Evolutionary conservation across 2,888 invertebrate genomes (phyloP), one percentile per base, ranked within the genome.

Genomic region (Tortricodes alternella): DNA sequence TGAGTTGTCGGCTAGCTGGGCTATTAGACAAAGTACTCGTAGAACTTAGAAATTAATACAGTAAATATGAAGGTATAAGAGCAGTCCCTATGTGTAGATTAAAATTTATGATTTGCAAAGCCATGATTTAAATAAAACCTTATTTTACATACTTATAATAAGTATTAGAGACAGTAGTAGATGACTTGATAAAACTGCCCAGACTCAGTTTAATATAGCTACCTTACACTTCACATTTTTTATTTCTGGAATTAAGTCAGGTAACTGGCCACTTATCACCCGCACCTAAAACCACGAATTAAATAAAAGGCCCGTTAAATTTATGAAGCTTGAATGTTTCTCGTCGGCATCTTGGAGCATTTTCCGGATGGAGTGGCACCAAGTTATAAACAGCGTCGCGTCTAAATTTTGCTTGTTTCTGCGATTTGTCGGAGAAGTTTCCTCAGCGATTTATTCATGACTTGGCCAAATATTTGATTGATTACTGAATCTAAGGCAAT

Each of bases 401-500:
- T 37, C 52, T 49, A 46, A 56, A 50, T 51, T 51, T 51, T 39
- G 56, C 44, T 56, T 56, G 56, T 56, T 56, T 50, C 56, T 66
- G 61, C 62, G 55, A 64, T 53, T 44, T 55, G 64, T 62, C 60
- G 62, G 46, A 53, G 65, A 78, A 73, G 72, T 74, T 80, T 73
- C 73, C 68, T 62, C 63, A 70, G 46, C 46, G 50, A 56, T 50
- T 56, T 50, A 56, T 56, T 55, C 56, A 56, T 56, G 56, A 56
- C 56, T 48, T 58, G 23, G 46, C 50, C 49, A 50, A 59, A 87
- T 86, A 86, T 87, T 88, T 89, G 89, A 89, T 89, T 89, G 89
- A 89, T 89, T 78, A 80, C 80, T 70, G 66, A 73, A 81, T 85
- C 87, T 80, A 58, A 75, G 80, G 80, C 84, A 86, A 84, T 85